Percentiles rank a stretch among this genome's conserved stretches.
Evolutionary conservation across 2,888 invertebrate genomes (phyloP).

Genomic region (Catotricha subobsoleta): DNA sequence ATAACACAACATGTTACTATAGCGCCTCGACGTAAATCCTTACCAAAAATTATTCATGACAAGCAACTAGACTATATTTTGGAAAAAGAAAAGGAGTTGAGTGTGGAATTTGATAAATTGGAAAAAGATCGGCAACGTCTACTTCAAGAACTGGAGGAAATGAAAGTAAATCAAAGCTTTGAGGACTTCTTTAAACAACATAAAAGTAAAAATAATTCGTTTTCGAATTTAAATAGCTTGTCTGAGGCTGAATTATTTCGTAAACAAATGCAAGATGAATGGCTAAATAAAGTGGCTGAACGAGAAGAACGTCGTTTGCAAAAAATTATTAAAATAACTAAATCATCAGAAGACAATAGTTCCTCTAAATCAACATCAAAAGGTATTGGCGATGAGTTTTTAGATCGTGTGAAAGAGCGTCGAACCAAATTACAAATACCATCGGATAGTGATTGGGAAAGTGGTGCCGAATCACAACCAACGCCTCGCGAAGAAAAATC

Average conservation of each 20-base stretch:
- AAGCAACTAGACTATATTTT: constrained; percentile 45
- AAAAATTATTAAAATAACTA: constrained; percentile 61
- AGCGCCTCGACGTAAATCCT: constrained; percentile 33
- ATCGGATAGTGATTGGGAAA: constrained; percentile 45
- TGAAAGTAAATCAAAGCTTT: constrained; percentile 3
- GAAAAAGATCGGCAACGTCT: constrained; percentile 36
- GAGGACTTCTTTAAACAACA: neutral
- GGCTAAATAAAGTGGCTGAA: constrained; percentile 58
- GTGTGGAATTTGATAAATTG: constrained; percentile 42
- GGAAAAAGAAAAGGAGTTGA: constrained; percentile 48
- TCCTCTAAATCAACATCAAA: constrained; percentile 8
- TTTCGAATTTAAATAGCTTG: constrained; percentile 15
- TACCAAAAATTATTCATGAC: constrained; percentile 45
- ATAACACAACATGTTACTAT: constrained; percentile 16
- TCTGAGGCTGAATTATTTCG: constrained; percentile 57
- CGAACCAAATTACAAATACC: constrained; percentile 48
- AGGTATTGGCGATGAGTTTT: constrained; percentile 55
- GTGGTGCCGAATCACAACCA: constrained; percentile 34
- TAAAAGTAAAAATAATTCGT: neutral
- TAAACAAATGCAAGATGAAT: constrained; percentile 70
- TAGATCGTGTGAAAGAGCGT: constrained; percentile 53
- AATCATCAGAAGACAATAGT: constrained; percentile 25
- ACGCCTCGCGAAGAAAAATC: constrained; percentile 31
- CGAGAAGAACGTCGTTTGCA: constrained; percentile 59
- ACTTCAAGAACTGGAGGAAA: constrained; percentile 21